Conservation (phyloP, 2,113 vertebrate genomes). For the Eurypyga helias region DNA sequence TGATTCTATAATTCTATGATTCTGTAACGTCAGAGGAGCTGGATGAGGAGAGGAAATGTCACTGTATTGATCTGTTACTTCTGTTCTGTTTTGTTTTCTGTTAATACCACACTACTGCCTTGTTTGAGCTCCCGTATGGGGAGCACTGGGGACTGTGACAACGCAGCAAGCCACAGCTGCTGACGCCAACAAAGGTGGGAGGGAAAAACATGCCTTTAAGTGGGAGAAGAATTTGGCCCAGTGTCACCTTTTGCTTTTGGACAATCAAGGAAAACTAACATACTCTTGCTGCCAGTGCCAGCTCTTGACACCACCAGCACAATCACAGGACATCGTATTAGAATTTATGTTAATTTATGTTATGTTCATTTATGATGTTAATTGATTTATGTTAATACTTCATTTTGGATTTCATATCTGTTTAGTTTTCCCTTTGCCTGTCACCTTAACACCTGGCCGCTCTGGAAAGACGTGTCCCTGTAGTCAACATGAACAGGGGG, state of each 20-base stretch:
- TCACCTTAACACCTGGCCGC: background rate
- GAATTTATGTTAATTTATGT: background rate
- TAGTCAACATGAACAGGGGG: background rate
- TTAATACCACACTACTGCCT: background rate
- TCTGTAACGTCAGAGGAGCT: background rate
- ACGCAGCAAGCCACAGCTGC: background rate
- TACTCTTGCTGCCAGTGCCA: background rate
- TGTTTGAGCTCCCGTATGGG: accelerated
- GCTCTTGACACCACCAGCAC: background rate
- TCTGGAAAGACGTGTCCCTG: background rate
- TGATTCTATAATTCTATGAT: too few relatives aligned
- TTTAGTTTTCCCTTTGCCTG: background rate
- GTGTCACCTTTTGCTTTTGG: background rate
- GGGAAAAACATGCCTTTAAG: background rate
- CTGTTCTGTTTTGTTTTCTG: background rate
- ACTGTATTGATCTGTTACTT: background rate
- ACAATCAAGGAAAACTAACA: background rate
- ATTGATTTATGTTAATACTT: background rate
- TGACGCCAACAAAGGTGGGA: background rate
- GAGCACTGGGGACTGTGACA: background rate
- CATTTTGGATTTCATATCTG: background rate
- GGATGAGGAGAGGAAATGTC: background rate
- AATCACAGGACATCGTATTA: background rate
- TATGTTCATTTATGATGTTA: too few relatives aligned
- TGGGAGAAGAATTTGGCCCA: background rate